These are phyloP conservation scores for Trinorchestia longiramus DNA, from an alignment of 1,140 invertebrate species.

Conservation along the genomic window DNA sequence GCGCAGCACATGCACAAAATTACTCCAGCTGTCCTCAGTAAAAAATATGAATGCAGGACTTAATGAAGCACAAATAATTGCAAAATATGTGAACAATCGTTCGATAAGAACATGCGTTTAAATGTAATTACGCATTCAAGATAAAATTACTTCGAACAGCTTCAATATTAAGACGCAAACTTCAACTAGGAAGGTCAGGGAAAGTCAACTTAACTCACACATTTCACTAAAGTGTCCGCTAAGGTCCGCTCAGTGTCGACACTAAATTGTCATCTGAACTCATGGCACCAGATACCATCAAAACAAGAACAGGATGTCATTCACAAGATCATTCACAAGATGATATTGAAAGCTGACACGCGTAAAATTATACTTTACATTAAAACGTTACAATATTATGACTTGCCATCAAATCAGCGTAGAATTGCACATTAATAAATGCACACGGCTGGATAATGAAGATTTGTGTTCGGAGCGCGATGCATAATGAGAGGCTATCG, in stretches of 20 bases:
- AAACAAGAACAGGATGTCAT: too few species aligned
- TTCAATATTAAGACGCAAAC: neutral
- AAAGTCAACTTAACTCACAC: neutral
- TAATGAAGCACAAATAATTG: neutral
- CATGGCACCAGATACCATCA: too few species aligned
- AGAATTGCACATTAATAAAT: neutral
- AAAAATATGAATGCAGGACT: neutral
- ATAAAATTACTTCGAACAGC: neutral
- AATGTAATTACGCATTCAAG: neutral
- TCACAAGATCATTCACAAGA: too few species aligned
- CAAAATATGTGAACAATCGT: neutral
- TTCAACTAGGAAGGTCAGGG: neutral
- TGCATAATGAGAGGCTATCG: neutral
- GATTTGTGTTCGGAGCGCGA: neutral
- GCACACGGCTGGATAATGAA: neutral
- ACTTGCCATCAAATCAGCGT: neutral
- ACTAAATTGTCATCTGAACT: too few species aligned
- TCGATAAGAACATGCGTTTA: neutral
- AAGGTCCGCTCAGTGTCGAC: too few species aligned
- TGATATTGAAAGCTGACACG: too few species aligned
- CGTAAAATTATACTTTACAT: neutral
- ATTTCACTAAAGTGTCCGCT: too few species aligned
- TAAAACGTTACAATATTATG: neutral
- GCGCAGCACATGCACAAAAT: neutral
- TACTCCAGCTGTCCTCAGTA: neutral